Conservation (phyloP, 2,113 vertebrate species). For the Gymnorhina tibicen region DNA sequence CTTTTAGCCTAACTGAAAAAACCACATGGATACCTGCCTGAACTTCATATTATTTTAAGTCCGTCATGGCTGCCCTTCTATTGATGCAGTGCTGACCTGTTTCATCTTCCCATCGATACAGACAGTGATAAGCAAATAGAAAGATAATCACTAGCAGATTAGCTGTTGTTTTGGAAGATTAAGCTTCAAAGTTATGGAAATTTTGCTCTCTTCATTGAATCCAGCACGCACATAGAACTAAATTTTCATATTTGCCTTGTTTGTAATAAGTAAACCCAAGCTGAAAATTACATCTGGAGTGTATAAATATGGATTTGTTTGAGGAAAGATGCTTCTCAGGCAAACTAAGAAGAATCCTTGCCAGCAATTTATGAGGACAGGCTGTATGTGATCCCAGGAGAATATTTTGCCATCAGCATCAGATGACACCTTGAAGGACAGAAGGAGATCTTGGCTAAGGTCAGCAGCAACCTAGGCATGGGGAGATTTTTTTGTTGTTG, state of each 20-base stretch:
- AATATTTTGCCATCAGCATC: neutral
- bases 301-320: slow-evolving; percentile 63
- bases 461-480: neutral
- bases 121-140: slow-evolving; percentile 4
- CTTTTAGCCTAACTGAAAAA: neutral
- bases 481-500: neutral
- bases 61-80: neutral
- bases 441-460: neutral
- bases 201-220: slow-evolving; percentile 21
- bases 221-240: neutral
- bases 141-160: slow-evolving; percentile 45
- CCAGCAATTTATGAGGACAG: slow-evolving; percentile 32
- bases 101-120: slow-evolving; percentile 3
- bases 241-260: slow-evolving; percentile 46
- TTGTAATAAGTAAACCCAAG: slow-evolving; percentile 56
- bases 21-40: neutral
- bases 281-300: slow-evolving; percentile 30
- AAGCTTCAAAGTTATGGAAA: slow-evolving; percentile 56
- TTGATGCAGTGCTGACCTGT: neutral
- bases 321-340: slow-evolving; percentile 37
- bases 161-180: slow-evolving; percentile 30
- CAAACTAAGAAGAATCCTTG: slow-evolving; percentile 18
- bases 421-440: neutral
- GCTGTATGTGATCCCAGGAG: slow-evolving; percentile 4
- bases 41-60: neutral